phyloP scores from a whole-genome alignment of 1,140 invertebrate species.

The Rhagoletis zephyria region DNA sequence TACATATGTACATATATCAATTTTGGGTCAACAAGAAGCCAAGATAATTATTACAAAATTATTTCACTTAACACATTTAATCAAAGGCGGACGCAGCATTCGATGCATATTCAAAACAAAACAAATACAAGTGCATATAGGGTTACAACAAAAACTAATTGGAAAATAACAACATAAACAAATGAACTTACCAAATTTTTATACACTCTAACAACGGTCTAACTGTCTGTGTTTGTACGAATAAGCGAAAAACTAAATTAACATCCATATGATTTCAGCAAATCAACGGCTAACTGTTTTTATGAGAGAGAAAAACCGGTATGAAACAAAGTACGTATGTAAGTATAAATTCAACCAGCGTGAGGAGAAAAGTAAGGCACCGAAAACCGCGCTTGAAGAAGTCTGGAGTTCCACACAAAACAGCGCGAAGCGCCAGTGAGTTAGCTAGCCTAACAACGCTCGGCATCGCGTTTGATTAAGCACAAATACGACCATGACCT shows the following conservation, averaged over 20 bases:
- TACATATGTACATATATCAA: neutral
- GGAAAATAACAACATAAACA: neutral
- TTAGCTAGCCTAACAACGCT: neutral
- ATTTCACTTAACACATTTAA: slow-evolving; percentile 24
- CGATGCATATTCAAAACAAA: neutral
- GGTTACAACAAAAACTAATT: neutral
- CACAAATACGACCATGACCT: slow-evolving; percentile 44
- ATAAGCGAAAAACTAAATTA: too few relatives aligned
- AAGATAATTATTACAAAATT: slow-evolving; percentile 41
- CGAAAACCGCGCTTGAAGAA: neutral
- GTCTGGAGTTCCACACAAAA: neutral
- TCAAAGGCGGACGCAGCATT: slow-evolving; percentile 2
- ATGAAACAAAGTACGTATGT: neutral
- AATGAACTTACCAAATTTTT: slow-evolving; percentile 27
- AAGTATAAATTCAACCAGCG: neutral
- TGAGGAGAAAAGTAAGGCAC: neutral
- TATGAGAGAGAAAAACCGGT: neutral
- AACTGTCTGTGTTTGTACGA: neutral
- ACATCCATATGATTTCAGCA: neutral
- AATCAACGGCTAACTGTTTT: slow-evolving; percentile 22
- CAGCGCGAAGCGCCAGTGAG: neutral
- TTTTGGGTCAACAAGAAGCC: slow-evolving; percentile 29
- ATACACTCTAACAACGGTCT: neutral
- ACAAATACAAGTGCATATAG: neutral
- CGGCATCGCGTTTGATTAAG: neutral